Evolutionary conservation across 2,888 invertebrate genomes (phyloP).

Genomic region (Rhogogaster chlorosoma): DNA sequence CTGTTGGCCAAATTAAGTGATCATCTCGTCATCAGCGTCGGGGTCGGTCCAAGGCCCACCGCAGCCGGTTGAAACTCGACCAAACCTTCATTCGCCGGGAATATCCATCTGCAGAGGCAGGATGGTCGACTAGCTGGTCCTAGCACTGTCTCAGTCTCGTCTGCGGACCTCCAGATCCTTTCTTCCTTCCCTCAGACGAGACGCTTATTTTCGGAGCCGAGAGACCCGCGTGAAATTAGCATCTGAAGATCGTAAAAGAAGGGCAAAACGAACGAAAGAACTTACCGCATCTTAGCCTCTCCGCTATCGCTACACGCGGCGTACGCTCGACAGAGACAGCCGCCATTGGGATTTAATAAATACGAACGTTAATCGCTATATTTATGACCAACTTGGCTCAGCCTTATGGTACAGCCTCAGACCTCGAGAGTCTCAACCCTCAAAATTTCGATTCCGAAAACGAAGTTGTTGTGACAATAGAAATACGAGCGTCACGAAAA

Average conservation of each 20-base stretch:
- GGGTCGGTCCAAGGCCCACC: conserved; percentile 40
- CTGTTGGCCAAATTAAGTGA: conserved; percentile 78
- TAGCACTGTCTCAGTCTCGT: conserved; percentile 52
- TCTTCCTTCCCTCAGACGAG: conserved; percentile 45
- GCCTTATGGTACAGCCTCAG: neutral
- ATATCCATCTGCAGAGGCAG: conserved; percentile 25
- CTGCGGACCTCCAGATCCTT: conserved; percentile 40
- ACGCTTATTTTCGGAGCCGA: conserved; percentile 62
- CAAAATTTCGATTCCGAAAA: neutral
- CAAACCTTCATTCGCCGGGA: conserved; percentile 26
- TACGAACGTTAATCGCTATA: conserved; percentile 73
- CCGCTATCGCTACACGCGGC: conserved; percentile 43
- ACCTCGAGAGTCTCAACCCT: neutral
- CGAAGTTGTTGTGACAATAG: conserved; percentile 28
- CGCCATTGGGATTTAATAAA: conserved; percentile 72
- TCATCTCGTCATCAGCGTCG: conserved; percentile 75
- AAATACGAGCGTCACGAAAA: neutral
- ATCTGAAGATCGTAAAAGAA: conserved; percentile 75
- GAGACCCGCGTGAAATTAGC: conserved; percentile 76
- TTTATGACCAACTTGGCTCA: conserved; percentile 69
- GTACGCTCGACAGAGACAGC: conserved; percentile 49
- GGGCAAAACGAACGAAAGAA: conserved; percentile 25
- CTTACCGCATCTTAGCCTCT: conserved; percentile 64
- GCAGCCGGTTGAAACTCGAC: conserved; percentile 38
- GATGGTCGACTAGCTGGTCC: conserved; percentile 3